These are phyloP conservation scores for Euthynnus affinis DNA, from an alignment of 2,797 vertebrate genomes.

Conservation along the genomic window DNA sequence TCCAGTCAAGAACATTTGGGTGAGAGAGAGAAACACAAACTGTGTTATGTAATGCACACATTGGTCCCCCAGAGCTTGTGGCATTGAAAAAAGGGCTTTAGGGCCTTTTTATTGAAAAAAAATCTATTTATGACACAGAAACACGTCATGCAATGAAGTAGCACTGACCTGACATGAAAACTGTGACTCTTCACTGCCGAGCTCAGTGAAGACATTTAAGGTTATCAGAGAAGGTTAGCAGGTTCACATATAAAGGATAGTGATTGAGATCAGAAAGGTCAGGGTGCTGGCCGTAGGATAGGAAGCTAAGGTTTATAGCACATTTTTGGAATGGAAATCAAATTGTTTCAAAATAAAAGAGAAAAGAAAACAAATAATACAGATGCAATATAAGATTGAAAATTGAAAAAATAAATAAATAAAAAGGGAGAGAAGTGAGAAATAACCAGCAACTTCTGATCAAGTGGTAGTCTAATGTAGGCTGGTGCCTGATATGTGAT, in stretches of 20 bases:
- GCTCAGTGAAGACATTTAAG: slow-evolving; percentile 4
- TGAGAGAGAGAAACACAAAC: slow-evolving; percentile 19
- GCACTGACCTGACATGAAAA: slow-evolving; percentile 13
- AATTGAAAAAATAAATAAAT: too few relatives aligned
- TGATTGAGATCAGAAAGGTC: background rate
- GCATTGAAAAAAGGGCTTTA: background rate
- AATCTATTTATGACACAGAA: slow-evolving; percentile 27
- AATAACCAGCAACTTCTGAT: too few relatives aligned
- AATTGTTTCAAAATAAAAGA: too few relatives aligned
- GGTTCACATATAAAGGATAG: background rate
- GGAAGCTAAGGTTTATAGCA: too few relatives aligned
- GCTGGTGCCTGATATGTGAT: too few relatives aligned
- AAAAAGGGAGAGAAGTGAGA: too few relatives aligned
- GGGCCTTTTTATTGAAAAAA: slow-evolving; percentile 25
- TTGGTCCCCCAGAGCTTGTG: slow-evolving; percentile 13
- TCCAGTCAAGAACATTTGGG: slow-evolving; percentile 2
- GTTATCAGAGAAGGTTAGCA: background rate
- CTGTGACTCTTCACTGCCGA: background rate
- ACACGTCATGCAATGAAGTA: background rate
- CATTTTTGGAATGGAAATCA: too few relatives aligned
- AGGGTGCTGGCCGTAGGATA: background rate
- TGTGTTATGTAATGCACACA: slow-evolving; percentile 35
- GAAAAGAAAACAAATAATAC: too few relatives aligned
- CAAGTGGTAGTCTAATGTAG: too few relatives aligned
- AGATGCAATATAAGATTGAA: too few relatives aligned